Evolutionary conservation across 2,113 vertebrate species (phyloP), one percentile per base, ranked within the genome.

Genomic region (Amphilophus citrinellus): DNA sequence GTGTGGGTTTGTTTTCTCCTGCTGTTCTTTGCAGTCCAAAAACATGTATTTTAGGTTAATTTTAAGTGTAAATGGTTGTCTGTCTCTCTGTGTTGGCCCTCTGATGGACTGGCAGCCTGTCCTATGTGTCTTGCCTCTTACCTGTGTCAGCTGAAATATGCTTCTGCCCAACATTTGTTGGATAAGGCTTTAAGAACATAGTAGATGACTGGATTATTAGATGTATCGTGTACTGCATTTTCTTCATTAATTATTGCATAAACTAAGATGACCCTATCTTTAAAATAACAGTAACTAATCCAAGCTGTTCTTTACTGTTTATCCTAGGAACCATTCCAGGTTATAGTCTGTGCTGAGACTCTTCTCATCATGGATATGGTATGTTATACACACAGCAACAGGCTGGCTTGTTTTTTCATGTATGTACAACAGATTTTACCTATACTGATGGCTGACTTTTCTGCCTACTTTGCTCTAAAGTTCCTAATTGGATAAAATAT

Each of bases 361-460:
- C 96, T 99, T 92, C 87, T 99, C 79, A 96, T 99, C 85, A 99
- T 99, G 97, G 98, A 99, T 94, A 96, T 99, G 97, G 98, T 99
- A 96, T 93, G 96, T 65, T 27, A 17, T 17, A 39, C 18, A 83
- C 39, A 3, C n/a, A 61, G 2, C 10, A 61, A 66, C 20, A 59
- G n/a, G 1, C 22, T 65, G 1, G 56, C 65, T 35, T 0, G 2
- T 5, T 73, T 56, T 56, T 57, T 73, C 44, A 32, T 32, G n/a
- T 20, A 1, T 53, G 17, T 30, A n/a, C 24, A 73, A 20, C 24
- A 50, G 27, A 32, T 20, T 53, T 32, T n/a, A 32, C 47, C 10
- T n/a, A 37, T 76, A 35, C 3, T 35, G 20, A 57, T 50, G 13
- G 44, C 50, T 53, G 20, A 44, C 2, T 32, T 20, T 58, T 35